Base-by-base conservation (phyloP, 2,888 invertebrate species). In the Teinopalpus imperialis region DNA sequence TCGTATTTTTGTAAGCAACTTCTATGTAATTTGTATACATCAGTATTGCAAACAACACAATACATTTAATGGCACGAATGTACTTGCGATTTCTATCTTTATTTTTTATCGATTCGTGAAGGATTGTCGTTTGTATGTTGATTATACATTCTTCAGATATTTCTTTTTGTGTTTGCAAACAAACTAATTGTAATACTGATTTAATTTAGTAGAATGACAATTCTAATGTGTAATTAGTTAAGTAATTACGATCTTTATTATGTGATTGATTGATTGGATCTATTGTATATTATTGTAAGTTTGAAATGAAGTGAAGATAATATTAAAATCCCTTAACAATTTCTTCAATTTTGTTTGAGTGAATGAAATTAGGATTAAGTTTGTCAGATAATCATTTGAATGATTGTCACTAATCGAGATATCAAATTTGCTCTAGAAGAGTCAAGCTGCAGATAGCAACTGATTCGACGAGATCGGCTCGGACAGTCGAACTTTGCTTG, bases 101-200 rank as follows among this genome's bases (percentile, higher is more conserved):
- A 13, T 35, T 16, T 42, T 42, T 31, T 32, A 26, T 32, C 32
- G 13, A 27, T 43, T 34, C 20, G n/a, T 31, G 44, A 63, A 58
- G 54, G 53, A 64, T 54, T 61, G 57, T 54, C 51, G 59, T 61
- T 51, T 59, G 62, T 52, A 56, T 42, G 13, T 56, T 56, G 64
- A 66, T 63, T 66, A 66, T 56, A 49, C 59, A 71, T 73, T 57
- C 45, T 59, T 56, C 36, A 58, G 56, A 67, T 67, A 55, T 55
- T 62, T 69, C 53, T 63, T 63, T 59, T 52, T 53, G 60, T 59
- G 51, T n/a, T n/a, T 52, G 56, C 51, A 52, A 34, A 43, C 27
- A 44, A 47, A 16, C 12, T 21, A 27, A 39, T 39, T 10, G 8
- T 40, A 29, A 21, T 21, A 8, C 30, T n/a, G 29, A 12, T 16